These are phyloP conservation scores for Hanleya hanleyi DNA, from an alignment of 2,888 invertebrate species.

Conservation along the genomic window DNA sequence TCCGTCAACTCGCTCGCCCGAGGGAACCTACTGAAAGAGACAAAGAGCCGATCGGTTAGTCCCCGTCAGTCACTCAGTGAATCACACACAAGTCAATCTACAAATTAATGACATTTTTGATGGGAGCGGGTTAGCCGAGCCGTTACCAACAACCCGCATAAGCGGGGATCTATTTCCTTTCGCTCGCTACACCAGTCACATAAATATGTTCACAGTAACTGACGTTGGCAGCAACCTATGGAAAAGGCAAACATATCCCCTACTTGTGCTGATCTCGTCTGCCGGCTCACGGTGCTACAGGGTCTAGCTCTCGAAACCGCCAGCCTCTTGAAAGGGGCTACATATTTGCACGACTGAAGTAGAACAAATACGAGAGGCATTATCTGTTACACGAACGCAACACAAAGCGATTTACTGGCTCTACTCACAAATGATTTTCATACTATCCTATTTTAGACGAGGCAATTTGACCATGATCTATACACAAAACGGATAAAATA, in stretches of 20 bases:
- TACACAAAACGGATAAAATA: too few species aligned
- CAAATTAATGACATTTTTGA: not conserved
- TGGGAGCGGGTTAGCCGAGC: not conserved
- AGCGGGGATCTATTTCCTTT: not conserved
- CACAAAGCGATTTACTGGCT: not conserved
- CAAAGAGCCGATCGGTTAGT: not conserved
- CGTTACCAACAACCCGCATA: not conserved
- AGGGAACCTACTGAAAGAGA: conserved; percentile 8
- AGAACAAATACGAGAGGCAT: not conserved
- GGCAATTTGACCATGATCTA: too few species aligned
- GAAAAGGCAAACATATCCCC: not conserved
- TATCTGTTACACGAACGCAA: not conserved
- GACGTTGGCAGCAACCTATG: not conserved
- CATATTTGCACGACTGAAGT: not conserved
- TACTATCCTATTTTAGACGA: too few species aligned
- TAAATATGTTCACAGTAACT: not conserved
- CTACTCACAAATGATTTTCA: too few species aligned
- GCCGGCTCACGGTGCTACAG: not conserved
- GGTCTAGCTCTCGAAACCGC: not conserved
- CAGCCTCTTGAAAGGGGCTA: not conserved
- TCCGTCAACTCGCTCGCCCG: not conserved
- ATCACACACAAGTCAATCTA: conserved; percentile 7
- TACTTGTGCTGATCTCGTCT: not conserved
- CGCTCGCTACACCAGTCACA: not conserved
- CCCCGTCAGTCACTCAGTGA: not conserved